Conservation (phyloP, 1,140 invertebrate genomes). For the Danaus melanippus region DNA sequence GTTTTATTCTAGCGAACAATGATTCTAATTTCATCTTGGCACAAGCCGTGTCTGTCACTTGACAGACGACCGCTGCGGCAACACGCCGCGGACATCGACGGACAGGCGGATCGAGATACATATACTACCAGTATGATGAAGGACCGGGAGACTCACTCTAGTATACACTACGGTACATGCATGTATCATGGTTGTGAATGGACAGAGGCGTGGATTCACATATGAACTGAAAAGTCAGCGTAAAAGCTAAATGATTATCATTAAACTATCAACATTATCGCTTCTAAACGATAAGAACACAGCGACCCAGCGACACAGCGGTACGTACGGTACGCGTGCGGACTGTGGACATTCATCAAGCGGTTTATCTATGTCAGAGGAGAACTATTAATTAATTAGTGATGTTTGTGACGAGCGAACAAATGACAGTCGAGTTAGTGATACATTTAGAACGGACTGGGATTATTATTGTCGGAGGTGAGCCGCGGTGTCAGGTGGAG, state of each 20-base stretch:
- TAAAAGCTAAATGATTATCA: too few relatives aligned
- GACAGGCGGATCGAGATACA: too few relatives aligned
- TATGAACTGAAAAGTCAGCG: too few relatives aligned
- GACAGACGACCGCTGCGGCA: constrained; percentile 11
- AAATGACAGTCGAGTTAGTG: constrained; percentile 13
- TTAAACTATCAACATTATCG: not conserved
- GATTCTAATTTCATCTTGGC: constrained; percentile 56
- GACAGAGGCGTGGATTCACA: too few relatives aligned
- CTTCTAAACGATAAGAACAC: constrained; percentile 5
- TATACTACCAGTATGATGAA: too few relatives aligned
- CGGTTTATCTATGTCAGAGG: constrained; percentile 14
- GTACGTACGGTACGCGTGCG: constrained; percentile 6
- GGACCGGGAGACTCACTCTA: too few relatives aligned
- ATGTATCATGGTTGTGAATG: too few relatives aligned
- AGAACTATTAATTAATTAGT: constrained; percentile 13
- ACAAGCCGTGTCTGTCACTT: constrained; percentile 22
- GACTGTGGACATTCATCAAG: constrained; percentile 8
- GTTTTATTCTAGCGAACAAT: constrained; percentile 40
- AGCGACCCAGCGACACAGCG: too few relatives aligned
- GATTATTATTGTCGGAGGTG: constrained; percentile 15
- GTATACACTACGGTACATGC: too few relatives aligned
- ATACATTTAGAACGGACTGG: constrained; percentile 21
- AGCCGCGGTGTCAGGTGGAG: constrained; percentile 18
- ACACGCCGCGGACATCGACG: not conserved
- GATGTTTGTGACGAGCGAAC: constrained; percentile 13